Evolutionary conservation across 2,797 vertebrate genomes (phyloP).

Genomic region (Onychomys torridus): DNA sequence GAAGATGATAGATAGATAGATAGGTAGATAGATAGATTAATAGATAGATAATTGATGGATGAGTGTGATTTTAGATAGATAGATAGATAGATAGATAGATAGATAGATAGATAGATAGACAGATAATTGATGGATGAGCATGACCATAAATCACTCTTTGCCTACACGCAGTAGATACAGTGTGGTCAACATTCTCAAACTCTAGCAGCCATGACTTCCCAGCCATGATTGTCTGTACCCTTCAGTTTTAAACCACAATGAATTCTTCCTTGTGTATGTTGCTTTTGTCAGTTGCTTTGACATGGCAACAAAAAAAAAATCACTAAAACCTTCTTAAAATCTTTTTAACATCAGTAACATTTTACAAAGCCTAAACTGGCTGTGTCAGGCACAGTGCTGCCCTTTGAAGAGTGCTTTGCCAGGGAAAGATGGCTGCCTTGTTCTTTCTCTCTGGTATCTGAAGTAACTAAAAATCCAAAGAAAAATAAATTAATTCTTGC

Average conservation of each 20-base stretch:
- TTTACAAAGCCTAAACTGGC: slow-evolving; percentile 8
- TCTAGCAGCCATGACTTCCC: not conserved
- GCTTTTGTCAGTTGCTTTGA: not conserved
- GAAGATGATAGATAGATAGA: not conserved
- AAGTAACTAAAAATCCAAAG: not conserved
- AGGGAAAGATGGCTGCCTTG: not conserved
- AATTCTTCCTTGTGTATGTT: not conserved
- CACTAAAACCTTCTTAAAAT: not conserved
- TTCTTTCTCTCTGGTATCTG: not conserved
- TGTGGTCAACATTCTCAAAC: not conserved
- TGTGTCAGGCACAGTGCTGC: not conserved
- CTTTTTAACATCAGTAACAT: not conserved
- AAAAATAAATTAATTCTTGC: not conserved
- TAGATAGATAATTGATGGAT: no score
- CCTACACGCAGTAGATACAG: no score
- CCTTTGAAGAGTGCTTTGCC: not conserved
- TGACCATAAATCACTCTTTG: not conserved
- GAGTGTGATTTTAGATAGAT: no score
- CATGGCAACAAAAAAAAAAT: not conserved
- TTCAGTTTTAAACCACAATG: not conserved
- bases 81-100: not conserved
- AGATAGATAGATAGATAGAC: not conserved
- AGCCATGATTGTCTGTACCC: fast-evolving
- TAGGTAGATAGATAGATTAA: not conserved
- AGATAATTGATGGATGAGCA: not conserved